phyloP scores from a whole-genome alignment of 23 tunicate species.

The Phallusia fumigata region DNA sequence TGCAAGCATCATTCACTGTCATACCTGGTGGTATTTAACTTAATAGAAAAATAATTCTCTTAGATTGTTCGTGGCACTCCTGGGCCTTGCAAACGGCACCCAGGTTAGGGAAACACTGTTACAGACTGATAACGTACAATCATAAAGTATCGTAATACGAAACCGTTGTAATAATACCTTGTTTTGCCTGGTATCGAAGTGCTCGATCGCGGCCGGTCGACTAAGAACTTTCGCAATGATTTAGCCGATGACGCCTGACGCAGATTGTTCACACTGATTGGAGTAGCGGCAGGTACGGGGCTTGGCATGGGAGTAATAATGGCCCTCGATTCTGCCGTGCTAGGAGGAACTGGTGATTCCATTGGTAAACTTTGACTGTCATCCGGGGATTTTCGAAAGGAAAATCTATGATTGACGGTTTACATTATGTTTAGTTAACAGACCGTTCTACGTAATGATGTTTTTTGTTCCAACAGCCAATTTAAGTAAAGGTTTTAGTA shows the following conservation, averaged over 20 bases:
- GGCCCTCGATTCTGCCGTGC: neutral
- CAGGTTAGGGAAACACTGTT: no score
- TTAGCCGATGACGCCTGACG: constrained; percentile 3
- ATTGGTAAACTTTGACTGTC: neutral
- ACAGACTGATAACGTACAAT: no score
- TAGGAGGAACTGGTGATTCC: neutral
- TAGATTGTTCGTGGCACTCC: no score
- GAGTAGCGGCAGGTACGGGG: neutral
- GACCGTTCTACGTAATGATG: no score
- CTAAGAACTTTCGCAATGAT: constrained; percentile 6
- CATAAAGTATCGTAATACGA: no score
- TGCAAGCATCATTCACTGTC: no score
- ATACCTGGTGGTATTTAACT: no score
- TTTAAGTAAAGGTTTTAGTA: no score
- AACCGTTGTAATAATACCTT: constrained; percentile 40
- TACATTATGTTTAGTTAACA: no score
- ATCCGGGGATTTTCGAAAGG: neutral
- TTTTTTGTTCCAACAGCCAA: no score
- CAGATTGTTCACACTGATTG: neutral
- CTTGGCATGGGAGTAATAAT: neutral
- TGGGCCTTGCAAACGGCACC: no score
- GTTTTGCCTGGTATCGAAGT: constrained; percentile 84
- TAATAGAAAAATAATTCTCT: no score
- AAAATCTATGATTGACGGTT: neutral
- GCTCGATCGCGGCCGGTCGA: constrained; percentile 70